Base-by-base conservation (phyloP, 2,113 vertebrate species). In the Nettapus auritus region DNA sequence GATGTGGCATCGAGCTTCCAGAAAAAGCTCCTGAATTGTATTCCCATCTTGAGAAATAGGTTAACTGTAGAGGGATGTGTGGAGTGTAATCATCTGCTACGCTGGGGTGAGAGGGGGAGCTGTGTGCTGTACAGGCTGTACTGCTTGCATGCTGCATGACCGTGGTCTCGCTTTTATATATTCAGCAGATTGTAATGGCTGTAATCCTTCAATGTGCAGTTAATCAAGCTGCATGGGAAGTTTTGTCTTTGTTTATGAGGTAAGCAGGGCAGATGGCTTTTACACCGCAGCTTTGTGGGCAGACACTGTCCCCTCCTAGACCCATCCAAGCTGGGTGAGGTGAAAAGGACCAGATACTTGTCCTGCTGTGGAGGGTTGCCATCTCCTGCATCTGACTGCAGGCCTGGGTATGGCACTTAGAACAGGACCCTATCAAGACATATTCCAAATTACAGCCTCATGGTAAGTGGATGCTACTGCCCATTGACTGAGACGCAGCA, bases 401-500 rank as follows among this genome's bases (percentile, higher is more conserved):
- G 26, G 16, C 33, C 42, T 59, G n/a, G 13, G 19, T 4, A 7
- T 34, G 66, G 38, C 5, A 13, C 62, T 70, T 70, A 29, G 66
- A 48, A 26, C 36, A 63, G 36, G n/a, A 33, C 12, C 38, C 85
- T 79, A 15, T 44, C 26, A 64, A 70, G 68, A 26, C 56, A 3
- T 19, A 8, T 84, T 78, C 60, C 26, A n/a, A 18, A 67, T 13
- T 29, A 40, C 33, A 63, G 46, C 34, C 23, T 5, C 1, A 2
- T 21, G 1, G 0, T 13, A 21, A 50, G 31, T 0, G 1, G 28
- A 33, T 46, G 52, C 53, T 25, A 18, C 40, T 55, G 52, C 19
- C 28, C 5, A 1, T 33, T 9, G 6, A 56, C 52, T 44, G 46
- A 67, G 60, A 44, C 21, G 36, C 44, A 85, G 69, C 57, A 70